phyloP scores from a whole-genome alignment of 2,888 invertebrate species.

The Eugnorisma glareosa region DNA sequence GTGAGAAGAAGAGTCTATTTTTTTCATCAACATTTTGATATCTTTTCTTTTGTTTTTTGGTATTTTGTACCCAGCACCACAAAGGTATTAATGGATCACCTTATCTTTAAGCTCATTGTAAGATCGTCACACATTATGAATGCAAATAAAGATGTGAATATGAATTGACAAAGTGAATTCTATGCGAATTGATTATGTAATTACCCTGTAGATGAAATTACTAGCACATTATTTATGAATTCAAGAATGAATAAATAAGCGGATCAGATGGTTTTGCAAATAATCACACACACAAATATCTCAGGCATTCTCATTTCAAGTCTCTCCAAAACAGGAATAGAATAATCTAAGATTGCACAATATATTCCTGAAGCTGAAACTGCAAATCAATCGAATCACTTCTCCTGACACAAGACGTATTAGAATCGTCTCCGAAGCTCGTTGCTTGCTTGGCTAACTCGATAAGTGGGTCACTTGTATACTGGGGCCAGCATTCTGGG shows the following conservation, averaged over 20 bases:
- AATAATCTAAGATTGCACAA: slow-evolving; percentile 23
- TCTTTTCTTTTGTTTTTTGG: too few relatives aligned
- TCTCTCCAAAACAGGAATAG: neutral
- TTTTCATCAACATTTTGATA: neutral
- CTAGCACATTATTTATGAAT: neutral
- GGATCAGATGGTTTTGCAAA: neutral
- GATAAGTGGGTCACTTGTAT: slow-evolving; percentile 51
- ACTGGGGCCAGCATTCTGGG: slow-evolving; percentile 2
- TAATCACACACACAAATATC: neutral
- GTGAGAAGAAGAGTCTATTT: neutral
- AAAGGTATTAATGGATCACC: too few relatives aligned
- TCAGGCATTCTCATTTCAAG: neutral
- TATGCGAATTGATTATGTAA: neutral
- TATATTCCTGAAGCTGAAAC: slow-evolving; percentile 22
- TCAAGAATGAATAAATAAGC: too few relatives aligned
- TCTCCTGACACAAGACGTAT: slow-evolving; percentile 57
- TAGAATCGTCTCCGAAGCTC: slow-evolving; percentile 44
- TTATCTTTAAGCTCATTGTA: too few relatives aligned
- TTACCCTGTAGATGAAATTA: neutral
- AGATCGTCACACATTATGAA: too few relatives aligned
- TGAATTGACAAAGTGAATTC: neutral
- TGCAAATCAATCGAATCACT: slow-evolving; percentile 50
- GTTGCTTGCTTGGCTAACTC: slow-evolving; percentile 47
- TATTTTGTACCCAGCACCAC: neutral
- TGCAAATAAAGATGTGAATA: neutral